Evolutionary conservation across 30 jellyfish, hydroid and myxozoan genomes (phyloP).

Genomic region (Calvadosia cruxmelitensis): DNA sequence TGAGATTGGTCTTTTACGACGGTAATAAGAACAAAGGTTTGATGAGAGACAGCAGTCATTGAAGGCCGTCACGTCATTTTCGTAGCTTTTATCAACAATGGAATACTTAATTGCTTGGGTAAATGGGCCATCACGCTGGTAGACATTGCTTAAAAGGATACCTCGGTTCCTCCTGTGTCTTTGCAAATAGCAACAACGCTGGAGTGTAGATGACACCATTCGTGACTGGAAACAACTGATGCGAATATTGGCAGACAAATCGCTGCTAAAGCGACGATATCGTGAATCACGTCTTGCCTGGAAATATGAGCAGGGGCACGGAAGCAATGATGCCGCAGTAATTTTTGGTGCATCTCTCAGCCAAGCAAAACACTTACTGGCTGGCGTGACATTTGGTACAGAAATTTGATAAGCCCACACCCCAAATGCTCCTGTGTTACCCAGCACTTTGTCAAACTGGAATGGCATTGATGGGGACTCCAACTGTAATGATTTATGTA

Average conservation of each 20-base stretch:
- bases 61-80: not conserved
- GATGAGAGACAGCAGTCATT: not conserved
- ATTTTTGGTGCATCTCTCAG: slow-evolving; percentile 11
- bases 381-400: slow-evolving; percentile 6
- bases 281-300: slow-evolving; percentile 25
- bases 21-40: not conserved
- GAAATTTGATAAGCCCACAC: slow-evolving; percentile 41
- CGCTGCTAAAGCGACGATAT: slow-evolving; percentile 1
- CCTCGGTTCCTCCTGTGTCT: not conserved
- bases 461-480: slow-evolving; percentile 8
- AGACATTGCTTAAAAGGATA: too few relatives aligned
- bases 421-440: slow-evolving; percentile 28
- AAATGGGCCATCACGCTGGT: not conserved
- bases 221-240: not conserved
- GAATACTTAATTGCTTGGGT: not conserved
- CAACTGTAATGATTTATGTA: not conserved
- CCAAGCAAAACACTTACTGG: slow-evolving; percentile 34
- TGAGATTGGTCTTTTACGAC: not conserved
- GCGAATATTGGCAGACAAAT: not conserved
- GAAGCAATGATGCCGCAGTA: not conserved
- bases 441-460: slow-evolving; percentile 20
- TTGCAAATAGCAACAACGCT: not conserved
- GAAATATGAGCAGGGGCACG: slow-evolving; percentile 25
- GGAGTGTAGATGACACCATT: not conserved
- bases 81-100: not conserved